A percentile compares a stretch with the other conserved stretches of the same genome.
These are phyloP conservation scores for Alviniconcha marisindica DNA, from an alignment of 1,140 invertebrate genomes.

Conservation along the genomic window DNA sequence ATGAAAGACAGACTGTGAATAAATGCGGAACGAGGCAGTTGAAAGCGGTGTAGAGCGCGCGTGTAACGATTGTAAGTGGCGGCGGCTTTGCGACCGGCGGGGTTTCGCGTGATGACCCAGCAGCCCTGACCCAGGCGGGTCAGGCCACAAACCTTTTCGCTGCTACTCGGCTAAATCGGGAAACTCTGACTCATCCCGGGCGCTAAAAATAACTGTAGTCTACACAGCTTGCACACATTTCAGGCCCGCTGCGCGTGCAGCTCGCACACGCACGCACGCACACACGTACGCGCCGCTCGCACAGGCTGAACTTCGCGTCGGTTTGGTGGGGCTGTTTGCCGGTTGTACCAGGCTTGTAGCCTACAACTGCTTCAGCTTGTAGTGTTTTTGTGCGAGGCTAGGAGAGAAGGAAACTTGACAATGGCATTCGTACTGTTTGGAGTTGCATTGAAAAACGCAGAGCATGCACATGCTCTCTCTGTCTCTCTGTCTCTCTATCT, in stretches of 20 bases:
- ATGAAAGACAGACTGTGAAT: background rate
- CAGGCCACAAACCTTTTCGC: constrained; percentile 14
- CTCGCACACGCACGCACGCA: constrained; percentile 5
- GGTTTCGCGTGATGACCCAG: background rate
- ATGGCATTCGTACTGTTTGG: too few relatives aligned
- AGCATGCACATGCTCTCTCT: too few relatives aligned
- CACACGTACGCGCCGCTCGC: constrained; percentile 4
- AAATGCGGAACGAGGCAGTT: background rate
- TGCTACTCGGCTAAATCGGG: background rate
- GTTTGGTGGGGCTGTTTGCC: too few relatives aligned
- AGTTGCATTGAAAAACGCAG: too few relatives aligned
- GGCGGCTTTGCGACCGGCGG: too few relatives aligned
- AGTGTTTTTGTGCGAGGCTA: too few relatives aligned
- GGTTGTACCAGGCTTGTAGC: too few relatives aligned
- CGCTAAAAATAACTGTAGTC: background rate
- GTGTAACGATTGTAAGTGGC: too few relatives aligned
- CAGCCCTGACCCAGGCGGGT: constrained; percentile 9
- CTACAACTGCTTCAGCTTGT: too few relatives aligned
- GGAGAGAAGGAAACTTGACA: too few relatives aligned
- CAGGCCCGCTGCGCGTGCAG: background rate
- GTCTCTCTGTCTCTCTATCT: constrained; percentile 7
- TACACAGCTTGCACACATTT: constrained; percentile 3
- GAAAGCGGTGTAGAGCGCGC: background rate
- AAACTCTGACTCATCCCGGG: background rate
- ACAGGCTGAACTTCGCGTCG: too few relatives aligned